These are phyloP conservation scores for Palaemon carinicauda DNA, from an alignment of 1,140 invertebrate species.

Conservation along the genomic window DNA sequence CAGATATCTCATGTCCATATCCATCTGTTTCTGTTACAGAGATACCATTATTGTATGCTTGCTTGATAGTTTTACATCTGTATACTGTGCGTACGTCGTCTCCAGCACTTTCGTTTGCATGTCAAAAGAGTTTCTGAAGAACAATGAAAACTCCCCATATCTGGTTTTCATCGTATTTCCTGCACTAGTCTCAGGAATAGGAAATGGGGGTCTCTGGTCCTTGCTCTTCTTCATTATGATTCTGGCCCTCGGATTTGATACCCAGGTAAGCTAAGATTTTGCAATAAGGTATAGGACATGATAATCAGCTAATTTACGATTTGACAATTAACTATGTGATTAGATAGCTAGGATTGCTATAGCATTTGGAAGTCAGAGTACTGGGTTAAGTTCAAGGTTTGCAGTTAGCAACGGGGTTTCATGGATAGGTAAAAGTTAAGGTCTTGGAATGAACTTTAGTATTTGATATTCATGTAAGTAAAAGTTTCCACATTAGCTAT, in stretches of 20 bases:
- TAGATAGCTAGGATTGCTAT: no score
- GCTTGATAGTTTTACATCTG: background rate
- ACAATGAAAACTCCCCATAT: background rate
- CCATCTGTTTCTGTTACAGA: background rate
- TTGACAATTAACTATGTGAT: no score
- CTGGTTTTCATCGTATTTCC: background rate
- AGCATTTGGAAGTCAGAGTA: no score
- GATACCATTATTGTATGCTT: constrained; percentile 22
- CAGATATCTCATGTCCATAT: no score
- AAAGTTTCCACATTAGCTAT: no score
- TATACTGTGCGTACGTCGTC: background rate
- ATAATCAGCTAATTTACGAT: no score
- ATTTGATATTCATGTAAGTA: no score
- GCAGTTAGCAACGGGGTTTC: no score
- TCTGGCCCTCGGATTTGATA: constrained; percentile 12
- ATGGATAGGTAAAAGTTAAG: no score
- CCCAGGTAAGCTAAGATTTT: background rate
- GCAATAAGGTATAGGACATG: background rate
- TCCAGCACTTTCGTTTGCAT: background rate
- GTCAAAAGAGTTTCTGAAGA: background rate
- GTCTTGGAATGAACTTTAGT: no score
- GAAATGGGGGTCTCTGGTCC: background rate
- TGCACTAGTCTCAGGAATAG: background rate
- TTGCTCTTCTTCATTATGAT: constrained; percentile 24
- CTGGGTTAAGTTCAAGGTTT: no score